These are phyloP conservation scores for Gobius niger DNA, from an alignment of 2,113 vertebrate species.

Conservation along the genomic window DNA sequence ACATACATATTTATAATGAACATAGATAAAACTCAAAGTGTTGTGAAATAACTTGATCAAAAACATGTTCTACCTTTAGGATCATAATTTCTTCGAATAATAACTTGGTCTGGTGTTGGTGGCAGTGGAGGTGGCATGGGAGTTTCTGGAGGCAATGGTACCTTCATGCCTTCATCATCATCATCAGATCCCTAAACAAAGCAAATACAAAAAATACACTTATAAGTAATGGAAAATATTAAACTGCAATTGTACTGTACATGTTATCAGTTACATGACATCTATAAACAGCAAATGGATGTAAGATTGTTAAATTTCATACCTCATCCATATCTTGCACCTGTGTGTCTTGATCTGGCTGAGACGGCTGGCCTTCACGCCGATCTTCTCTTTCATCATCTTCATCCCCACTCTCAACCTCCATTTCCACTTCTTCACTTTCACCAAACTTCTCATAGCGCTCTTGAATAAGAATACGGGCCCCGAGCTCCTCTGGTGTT, in stretches of 20 bases:
- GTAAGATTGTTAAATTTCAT: constrained; percentile 1
- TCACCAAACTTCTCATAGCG: constrained; percentile 98
- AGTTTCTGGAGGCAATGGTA: constrained; percentile 90
- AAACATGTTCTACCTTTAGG: constrained; percentile 86
- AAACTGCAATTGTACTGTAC: too few species aligned
- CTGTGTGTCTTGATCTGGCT: constrained; percentile 95
- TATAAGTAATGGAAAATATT: background rate
- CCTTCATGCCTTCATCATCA: constrained; percentile 91
- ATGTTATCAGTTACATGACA: too few species aligned
- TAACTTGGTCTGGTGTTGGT: constrained; percentile 96
- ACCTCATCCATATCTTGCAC: constrained; percentile 99
- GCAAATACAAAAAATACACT: background rate
- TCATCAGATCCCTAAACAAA: constrained; percentile 92
- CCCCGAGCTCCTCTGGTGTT: constrained; percentile 94
- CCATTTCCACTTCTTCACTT: constrained; percentile 99
- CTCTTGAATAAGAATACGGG: constrained; percentile 96
- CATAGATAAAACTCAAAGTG: background rate
- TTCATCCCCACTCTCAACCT: constrained; percentile 97
- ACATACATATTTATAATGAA: background rate
- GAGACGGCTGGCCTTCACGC: constrained; percentile 78
- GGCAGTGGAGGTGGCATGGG: constrained; percentile 96
- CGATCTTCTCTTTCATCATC: constrained; percentile 85
- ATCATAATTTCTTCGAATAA: constrained; percentile 97
- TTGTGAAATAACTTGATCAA: background rate
- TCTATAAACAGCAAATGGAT: background rate